Evolutionary conservation across 1,140 invertebrate species (phyloP).

Genomic region (Nymphalis io): DNA sequence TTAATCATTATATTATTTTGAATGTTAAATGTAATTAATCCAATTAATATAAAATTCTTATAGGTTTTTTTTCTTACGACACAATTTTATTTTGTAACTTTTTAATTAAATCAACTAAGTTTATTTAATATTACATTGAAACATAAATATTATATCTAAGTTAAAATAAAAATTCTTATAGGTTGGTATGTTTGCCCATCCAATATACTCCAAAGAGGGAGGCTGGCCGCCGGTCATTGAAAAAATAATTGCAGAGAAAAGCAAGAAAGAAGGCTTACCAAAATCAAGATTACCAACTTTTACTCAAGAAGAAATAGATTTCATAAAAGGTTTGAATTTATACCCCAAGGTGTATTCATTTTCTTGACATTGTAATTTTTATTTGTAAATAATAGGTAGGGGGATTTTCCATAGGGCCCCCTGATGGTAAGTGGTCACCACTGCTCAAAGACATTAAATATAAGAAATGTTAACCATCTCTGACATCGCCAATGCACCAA

Average conservation of each 20-base stretch:
- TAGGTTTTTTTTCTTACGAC: no score
- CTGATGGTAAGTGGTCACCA: no score
- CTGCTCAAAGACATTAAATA: no score
- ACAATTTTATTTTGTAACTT: no score
- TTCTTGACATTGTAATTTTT: no score
- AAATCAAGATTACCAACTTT: constrained; percentile 71
- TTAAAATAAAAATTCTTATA: no score
- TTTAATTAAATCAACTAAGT: no score
- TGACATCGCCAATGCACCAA: no score
- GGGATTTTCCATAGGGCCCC: no score
- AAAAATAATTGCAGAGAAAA: constrained; percentile 62
- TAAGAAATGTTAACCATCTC: no score
- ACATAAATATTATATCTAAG: neutral
- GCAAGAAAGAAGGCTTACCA: constrained; percentile 63
- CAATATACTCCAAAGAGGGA: constrained; percentile 66
- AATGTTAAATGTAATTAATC: neutral
- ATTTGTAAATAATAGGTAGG: no score
- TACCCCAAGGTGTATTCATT: neutral
- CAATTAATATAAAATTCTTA: constrained; percentile 2
- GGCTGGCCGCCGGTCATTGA: constrained; percentile 70
- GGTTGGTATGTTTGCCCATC: constrained; percentile 80
- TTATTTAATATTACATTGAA: no score
- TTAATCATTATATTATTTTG: neutral
- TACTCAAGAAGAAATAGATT: constrained; percentile 63
- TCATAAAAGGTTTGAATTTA: constrained; percentile 52